These are phyloP conservation scores for Pteronura brasiliensis DNA, from an alignment of 2,113 vertebrate species.

Conservation along the genomic window DNA sequence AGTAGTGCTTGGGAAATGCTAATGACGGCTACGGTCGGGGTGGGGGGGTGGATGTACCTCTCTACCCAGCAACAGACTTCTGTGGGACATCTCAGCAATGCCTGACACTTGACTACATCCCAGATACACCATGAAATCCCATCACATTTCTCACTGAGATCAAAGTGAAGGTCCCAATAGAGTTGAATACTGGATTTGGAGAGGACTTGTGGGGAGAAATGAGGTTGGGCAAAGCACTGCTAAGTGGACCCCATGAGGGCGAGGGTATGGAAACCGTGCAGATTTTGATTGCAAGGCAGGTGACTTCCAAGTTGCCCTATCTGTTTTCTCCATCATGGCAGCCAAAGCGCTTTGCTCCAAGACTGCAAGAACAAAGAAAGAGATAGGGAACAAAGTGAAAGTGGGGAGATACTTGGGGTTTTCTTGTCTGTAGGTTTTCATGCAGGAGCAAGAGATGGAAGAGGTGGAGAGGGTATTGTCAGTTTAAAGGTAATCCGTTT, in stretches of 20 bases:
- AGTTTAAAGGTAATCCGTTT: background rate
- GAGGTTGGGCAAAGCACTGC: background rate
- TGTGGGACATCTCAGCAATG: background rate
- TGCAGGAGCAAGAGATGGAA: background rate
- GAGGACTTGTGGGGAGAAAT: background rate
- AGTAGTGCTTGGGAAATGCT: background rate
- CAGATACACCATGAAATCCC: background rate
- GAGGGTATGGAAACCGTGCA: background rate
- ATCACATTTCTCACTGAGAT: background rate
- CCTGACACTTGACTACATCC: conserved; percentile 6
- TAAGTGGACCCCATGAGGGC: background rate
- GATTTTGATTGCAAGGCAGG: background rate
- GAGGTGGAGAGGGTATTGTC: background rate
- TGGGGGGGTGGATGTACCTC: background rate
- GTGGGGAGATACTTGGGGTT: background rate
- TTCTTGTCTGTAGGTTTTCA: background rate
- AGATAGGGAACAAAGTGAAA: background rate
- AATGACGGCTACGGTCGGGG: background rate
- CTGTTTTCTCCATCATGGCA: background rate
- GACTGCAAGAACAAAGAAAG: background rate
- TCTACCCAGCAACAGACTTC: background rate
- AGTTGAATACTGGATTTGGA: background rate
- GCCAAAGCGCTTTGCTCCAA: background rate
- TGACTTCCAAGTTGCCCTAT: background rate
- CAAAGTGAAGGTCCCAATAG: background rate